phyloP scores from a whole-genome alignment of 2,888 invertebrate species.

The Hyposoter didymator region DNA sequence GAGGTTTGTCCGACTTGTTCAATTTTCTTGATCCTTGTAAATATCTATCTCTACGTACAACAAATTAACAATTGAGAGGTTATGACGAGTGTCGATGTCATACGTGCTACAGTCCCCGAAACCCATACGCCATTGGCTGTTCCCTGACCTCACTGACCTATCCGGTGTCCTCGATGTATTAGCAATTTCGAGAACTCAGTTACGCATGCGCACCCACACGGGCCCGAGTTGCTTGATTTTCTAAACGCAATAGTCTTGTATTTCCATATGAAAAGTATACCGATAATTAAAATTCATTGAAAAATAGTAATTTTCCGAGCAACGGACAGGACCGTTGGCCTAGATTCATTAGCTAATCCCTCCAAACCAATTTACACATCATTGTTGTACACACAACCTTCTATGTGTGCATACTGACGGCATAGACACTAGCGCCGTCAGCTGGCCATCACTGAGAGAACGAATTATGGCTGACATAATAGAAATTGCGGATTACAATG shows the following conservation, averaged over 20 bases:
- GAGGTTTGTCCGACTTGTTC: not conserved
- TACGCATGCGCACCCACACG: not conserved
- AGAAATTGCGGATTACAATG: constrained; percentile 54
- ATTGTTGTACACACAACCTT: too few species aligned
- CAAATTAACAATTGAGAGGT: constrained; percentile 55
- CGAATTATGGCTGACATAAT: constrained; percentile 54
- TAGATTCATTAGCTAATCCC: too few species aligned
- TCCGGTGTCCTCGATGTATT: not conserved
- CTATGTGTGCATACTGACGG: too few species aligned
- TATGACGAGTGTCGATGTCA: constrained; percentile 34
- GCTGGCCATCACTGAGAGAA: not conserved
- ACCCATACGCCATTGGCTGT: not conserved
- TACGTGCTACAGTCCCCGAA: not conserved
- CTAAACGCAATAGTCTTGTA: not conserved
- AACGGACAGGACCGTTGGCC: too few species aligned
- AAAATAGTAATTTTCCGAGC: too few species aligned
- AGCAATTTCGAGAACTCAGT: not conserved
- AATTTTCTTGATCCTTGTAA: not conserved
- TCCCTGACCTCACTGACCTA: not conserved
- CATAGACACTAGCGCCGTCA: not conserved
- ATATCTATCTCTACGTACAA: constrained; percentile 47
- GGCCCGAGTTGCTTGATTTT: not conserved
- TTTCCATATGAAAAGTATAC: too few species aligned
- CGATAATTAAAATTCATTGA: too few species aligned
- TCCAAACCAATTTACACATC: too few species aligned